Conservation (phyloP, 2,797 vertebrate species). For the Myotis myotis region DNA sequence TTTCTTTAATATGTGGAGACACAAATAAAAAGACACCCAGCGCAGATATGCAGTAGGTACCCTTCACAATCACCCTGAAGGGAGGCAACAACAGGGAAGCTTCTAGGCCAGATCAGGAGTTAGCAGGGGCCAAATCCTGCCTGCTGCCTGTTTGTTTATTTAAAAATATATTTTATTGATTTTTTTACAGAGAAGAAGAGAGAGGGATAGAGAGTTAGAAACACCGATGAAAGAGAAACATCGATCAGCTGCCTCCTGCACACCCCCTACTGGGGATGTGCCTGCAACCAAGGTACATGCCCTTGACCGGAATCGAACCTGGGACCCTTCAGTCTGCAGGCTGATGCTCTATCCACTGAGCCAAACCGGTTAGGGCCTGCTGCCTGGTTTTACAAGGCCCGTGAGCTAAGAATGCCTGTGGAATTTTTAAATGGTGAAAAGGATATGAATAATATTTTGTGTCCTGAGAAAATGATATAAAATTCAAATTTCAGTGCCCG, state of each 20-base stretch:
- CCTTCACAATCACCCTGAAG: neutral
- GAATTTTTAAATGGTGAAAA: constrained; percentile 19
- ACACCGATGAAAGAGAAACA: too few species aligned
- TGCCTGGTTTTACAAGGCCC: neutral
- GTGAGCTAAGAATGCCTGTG: neutral
- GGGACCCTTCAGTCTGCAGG: too few species aligned
- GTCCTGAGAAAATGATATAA: constrained; percentile 10
- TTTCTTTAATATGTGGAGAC: neutral
- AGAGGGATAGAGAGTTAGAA: too few species aligned
- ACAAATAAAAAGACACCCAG: neutral
- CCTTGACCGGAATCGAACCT: too few species aligned
- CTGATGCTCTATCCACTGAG: too few species aligned
- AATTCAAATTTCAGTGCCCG: neutral
- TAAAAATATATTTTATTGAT: too few species aligned
- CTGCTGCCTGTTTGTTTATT: too few species aligned
- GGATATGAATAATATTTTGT: neutral
- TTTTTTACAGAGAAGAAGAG: too few species aligned
- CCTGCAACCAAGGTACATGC: too few species aligned
- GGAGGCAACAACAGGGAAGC: neutral
- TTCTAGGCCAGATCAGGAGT: neutral
- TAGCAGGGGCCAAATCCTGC: too few species aligned
- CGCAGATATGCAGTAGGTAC: neutral
- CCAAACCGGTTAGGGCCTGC: neutral
- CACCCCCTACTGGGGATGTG: too few species aligned
- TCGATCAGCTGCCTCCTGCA: too few species aligned